Evolutionary conservation across 1,140 invertebrate genomes (phyloP).

Genomic region (Luehdorfia chinensis): DNA sequence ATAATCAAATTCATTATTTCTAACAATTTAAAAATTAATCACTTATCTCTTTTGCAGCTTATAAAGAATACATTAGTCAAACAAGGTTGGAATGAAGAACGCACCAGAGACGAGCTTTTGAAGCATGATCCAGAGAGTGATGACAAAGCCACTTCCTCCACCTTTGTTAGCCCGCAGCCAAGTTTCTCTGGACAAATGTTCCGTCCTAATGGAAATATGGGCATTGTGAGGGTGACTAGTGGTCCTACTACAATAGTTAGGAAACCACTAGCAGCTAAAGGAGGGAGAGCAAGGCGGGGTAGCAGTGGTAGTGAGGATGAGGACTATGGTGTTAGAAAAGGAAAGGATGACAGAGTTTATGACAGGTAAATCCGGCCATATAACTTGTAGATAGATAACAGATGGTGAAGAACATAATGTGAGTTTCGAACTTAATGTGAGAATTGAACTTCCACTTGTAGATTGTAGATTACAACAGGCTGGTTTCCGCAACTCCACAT

Average conservation of each 20-base stretch:
- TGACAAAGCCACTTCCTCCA: constrained; percentile 34
- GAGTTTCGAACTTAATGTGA: too few species aligned
- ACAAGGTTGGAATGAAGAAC: constrained; percentile 71
- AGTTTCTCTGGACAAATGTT: constrained; percentile 33
- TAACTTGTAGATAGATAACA: neutral
- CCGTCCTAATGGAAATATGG: constrained; percentile 39
- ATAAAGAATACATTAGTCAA: constrained; percentile 64
- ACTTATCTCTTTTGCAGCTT: constrained; percentile 44
- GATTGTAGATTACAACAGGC: too few species aligned
- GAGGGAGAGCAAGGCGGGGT: constrained; percentile 45
- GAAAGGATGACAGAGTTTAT: constrained; percentile 66
- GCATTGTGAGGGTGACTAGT: constrained; percentile 46
- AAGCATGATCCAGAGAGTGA: constrained; percentile 67
- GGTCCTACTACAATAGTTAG: constrained; percentile 25
- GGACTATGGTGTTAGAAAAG: constrained; percentile 64
- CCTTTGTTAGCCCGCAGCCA: constrained; percentile 31
- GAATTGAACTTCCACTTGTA: too few species aligned
- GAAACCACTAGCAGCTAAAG: constrained; percentile 38
- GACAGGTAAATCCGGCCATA: constrained; percentile 44
- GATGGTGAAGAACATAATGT: neutral
- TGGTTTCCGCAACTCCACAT: too few species aligned
- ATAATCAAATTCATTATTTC: too few species aligned
- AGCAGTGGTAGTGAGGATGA: constrained; percentile 69
- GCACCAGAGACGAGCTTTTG: constrained; percentile 64
- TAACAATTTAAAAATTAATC: too few species aligned